These are phyloP conservation scores for Poeciliopsis occidentalis DNA, from an alignment of 2,113 vertebrate genomes.

Conservation along the genomic window DNA sequence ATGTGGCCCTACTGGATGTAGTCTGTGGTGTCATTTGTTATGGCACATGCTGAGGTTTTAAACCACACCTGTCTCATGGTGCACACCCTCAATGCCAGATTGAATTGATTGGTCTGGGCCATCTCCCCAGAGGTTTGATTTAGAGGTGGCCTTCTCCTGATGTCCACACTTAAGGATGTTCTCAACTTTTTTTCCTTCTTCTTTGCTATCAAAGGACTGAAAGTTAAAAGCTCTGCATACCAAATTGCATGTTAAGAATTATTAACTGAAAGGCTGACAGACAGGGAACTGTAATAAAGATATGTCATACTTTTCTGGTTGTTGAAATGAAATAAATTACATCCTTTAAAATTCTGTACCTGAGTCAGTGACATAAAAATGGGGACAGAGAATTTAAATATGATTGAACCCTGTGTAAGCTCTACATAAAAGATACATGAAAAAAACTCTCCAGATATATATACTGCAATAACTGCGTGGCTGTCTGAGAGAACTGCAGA, in stretches of 20 bases:
- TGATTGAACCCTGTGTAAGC: not conserved
- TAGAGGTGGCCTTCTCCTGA: no score
- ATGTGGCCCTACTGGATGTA: conserved; percentile 36
- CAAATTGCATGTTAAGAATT: conserved; percentile 22
- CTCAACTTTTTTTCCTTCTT: no score
- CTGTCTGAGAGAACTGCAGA: not conserved
- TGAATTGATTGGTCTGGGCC: no score
- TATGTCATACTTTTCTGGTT: conserved; percentile 9
- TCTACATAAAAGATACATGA: not conserved
- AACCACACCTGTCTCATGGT: no score
- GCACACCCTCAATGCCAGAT: no score
- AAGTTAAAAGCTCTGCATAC: no score
- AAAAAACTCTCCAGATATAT: not conserved
- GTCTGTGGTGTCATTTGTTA: conserved; percentile 39
- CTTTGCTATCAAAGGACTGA: no score
- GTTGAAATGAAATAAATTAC: conserved; percentile 1
- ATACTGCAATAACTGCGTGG: not conserved
- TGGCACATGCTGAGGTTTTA: no score
- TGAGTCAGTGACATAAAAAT: not conserved
- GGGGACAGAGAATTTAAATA: not conserved
- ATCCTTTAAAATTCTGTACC: not conserved
- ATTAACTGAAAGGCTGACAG: conserved; percentile 16
- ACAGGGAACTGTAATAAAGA: not conserved
- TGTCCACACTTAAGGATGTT: no score
- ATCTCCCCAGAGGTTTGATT: no score